phyloP scores from a whole-genome alignment of 2,797 vertebrate species.

The Pelochelys cantorii region DNA sequence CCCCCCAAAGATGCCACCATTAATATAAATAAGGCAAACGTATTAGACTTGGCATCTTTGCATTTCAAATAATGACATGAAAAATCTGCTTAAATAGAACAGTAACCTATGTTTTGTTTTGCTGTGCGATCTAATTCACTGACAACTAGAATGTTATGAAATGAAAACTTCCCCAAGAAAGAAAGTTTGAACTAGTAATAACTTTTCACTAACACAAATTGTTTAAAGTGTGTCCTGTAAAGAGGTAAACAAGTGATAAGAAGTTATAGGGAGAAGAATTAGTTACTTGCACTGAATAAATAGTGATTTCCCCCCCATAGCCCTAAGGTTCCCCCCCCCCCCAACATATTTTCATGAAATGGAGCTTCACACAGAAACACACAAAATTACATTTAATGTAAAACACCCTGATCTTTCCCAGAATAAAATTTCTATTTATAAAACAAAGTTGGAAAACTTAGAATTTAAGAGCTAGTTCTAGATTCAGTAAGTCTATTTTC shows the following conservation, averaged over 20 bases:
- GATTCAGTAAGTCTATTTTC: not conserved
- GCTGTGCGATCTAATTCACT: not conserved
- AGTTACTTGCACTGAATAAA: not conserved
- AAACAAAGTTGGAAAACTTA: not conserved
- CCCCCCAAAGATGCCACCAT: not conserved
- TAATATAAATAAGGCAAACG: not conserved
- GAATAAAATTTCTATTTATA: not conserved
- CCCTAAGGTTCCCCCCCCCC: not conserved
- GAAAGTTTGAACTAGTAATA: not conserved
- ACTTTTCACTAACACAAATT: too few relatives aligned
- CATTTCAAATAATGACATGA: not conserved
- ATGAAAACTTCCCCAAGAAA: not conserved
- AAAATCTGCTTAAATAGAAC: not conserved
- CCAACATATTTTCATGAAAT: not conserved
- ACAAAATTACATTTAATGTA: not conserved
- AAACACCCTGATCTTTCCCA: not conserved
- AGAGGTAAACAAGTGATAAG: not conserved
- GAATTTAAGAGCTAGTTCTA: not conserved
- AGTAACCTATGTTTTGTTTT: not conserved
- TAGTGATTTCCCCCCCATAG: not conserved
- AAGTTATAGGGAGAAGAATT: not conserved
- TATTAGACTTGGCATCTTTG: not conserved
- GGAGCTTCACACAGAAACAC: not conserved
- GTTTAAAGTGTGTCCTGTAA: too few relatives aligned
- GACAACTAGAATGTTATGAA: not conserved